Base-by-base conservation (phyloP, 2,797 vertebrate species). In the Psittacula echo region DNA sequence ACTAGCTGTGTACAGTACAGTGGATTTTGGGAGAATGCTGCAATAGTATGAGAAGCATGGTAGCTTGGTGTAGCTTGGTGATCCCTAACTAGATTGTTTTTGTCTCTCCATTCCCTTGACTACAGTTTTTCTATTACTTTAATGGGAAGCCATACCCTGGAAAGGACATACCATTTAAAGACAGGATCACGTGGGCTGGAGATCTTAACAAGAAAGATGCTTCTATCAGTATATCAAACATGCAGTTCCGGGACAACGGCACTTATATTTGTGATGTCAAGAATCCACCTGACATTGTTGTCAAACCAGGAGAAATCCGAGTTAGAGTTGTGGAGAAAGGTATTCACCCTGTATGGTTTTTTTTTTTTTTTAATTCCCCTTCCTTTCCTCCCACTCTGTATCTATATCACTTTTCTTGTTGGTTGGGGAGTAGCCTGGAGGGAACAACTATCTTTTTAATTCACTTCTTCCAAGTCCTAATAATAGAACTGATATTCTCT, bases 161-260 rank as follows among this genome's bases (percentile, higher is more conserved):
- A 7, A 80, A 83, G 1, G 92, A 96, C 47, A 87, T 95, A 26
- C 98, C 98, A 51, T 99, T 99, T 96, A 98, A 98, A 94, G 98
- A 98, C 62, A 97, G 99, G n/a, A 96, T 99, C 66, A 97, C 97
- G 76, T 99, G 99, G 97, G 98, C 98, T 16, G 99, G 99, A 81
- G 99, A 99, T 96, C 98, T 99, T 54, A 99, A 99, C 97, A 99
- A 98, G 97, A 98, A 98, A 92, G 99, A 99, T 65, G 99, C 97
- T 6, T 99, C 99, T 1, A 99, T 99, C 96, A 98, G 98, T 81
- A 98, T 99, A 96, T 97, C 97, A 44, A 98, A 99, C 20, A 98
- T 98, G 93, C 98, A 98, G 94, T 99, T 99, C 95, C 98, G 94
- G 17, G 99, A 99, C 98, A 99, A 99, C 19, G 99, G 99, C 64